Conservation (phyloP, 1,140 invertebrate species). For the Subanguina moxae region DNA sequence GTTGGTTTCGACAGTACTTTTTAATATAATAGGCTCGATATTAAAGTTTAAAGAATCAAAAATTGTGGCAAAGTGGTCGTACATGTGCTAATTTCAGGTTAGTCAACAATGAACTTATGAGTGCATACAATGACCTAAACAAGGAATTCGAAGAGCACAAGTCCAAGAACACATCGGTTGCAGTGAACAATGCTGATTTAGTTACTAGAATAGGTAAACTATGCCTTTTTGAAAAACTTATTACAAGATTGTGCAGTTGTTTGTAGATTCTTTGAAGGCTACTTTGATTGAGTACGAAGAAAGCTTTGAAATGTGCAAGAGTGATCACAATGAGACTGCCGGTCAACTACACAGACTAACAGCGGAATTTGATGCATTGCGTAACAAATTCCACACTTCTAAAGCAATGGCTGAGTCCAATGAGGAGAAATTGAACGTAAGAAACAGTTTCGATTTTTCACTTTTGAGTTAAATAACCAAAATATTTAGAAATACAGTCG, state of each 20-base stretch:
- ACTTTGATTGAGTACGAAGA: slow-evolving; percentile 32
- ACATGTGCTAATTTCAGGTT: neutral
- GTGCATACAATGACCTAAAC: slow-evolving; percentile 20
- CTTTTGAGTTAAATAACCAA: neutral
- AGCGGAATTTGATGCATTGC: slow-evolving; percentile 19
- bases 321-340: slow-evolving; percentile 22
- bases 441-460: neutral
- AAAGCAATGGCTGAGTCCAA: slow-evolving; percentile 12
- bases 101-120: slow-evolving; percentile 15
- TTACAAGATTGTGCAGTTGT: slow-evolving; percentile 6
- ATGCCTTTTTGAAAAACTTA: neutral
- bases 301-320: slow-evolving; percentile 26
- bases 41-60: too few species aligned
- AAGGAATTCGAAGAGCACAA: slow-evolving; percentile 17
- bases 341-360: slow-evolving; percentile 21
- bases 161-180: neutral
- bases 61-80: too few species aligned
- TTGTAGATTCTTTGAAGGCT: slow-evolving; percentile 29
- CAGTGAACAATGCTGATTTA: slow-evolving; percentile 13
- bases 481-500: too few species aligned
- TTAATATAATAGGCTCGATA: neutral
- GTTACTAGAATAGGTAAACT: slow-evolving; percentile 17
- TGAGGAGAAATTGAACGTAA: slow-evolving; percentile 13
- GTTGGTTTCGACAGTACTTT: neutral
- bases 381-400: slow-evolving; percentile 9